Evolutionary conservation across 2,113 vertebrate species (phyloP), one percentile per base, ranked within the genome.

Genomic region (Cyanoramphus novaezelandiae): DNA sequence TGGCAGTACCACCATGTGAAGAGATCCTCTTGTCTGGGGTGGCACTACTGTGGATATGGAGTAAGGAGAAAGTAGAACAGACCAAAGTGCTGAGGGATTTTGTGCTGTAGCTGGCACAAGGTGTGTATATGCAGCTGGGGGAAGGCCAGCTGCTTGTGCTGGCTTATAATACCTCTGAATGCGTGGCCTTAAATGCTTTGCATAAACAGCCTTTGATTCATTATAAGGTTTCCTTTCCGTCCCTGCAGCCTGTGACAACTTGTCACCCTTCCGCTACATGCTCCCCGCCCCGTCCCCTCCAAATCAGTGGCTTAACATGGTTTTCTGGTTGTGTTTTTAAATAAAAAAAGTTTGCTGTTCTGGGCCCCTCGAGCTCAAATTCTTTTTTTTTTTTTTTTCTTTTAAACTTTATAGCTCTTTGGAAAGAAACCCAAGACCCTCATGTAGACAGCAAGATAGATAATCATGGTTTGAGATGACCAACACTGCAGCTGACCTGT

Each of bases 1-100:
- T 72, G 14, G 17, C 27, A 20, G n/a, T 27, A 18, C 27, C 2
- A 2, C 19, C 0, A 2, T 0, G 2, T 23, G 43, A n/a, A n/a
- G 53, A 72, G 68, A 64, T 70, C 43, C 7, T 47, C 11, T 17
- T 70, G 17, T 47, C 27, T 62, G 39, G 65, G n/a, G 11, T 59
- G 50, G 21, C 18, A 6, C 29, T 35, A 1, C 57, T 53, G 57
- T 17, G 29, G 16, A 4, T 31, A 17, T 33, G 16, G 69, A 69
- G 37, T 33, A 70, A 70, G 50, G 19, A 64, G 20, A 25, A 64
- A 28, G 52, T 4, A 7, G 27, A 62, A 16, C 2, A 2, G 57
- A 37, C 29, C 13, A 6, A 12, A 82, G 28, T 1, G 1, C 31
- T 27, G 11, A 35, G 23, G 35, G 46, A 17, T 49, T 88, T 31